Evolutionary conservation across 1,140 invertebrate genomes (phyloP).

Genomic region (Drosophila triauraria): DNA sequence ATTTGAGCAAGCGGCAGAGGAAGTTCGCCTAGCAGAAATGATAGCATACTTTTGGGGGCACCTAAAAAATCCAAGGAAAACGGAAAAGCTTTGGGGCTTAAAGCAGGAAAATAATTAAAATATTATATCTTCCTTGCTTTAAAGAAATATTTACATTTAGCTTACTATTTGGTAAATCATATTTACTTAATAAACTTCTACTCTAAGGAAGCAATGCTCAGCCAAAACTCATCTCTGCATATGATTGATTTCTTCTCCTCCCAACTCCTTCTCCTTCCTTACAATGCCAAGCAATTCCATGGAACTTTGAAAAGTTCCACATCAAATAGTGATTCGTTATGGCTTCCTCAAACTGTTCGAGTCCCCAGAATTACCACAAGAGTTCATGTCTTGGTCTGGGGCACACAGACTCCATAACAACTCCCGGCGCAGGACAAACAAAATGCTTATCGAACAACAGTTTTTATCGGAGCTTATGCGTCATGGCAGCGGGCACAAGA

Average conservation of each 20-base stretch:
- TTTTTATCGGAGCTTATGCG: slow-evolving; percentile 79
- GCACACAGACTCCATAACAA: slow-evolving; percentile 54
- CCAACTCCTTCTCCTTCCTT: background rate
- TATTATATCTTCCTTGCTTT: too few species aligned
- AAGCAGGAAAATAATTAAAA: background rate
- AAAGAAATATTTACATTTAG: background rate
- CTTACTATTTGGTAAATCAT: background rate
- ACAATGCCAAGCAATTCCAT: slow-evolving; percentile 13
- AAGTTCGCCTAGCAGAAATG: slow-evolving; percentile 21
- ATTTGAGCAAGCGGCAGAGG: slow-evolving; percentile 16
- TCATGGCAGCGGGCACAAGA: slow-evolving; percentile 61
- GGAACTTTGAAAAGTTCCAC: slow-evolving; percentile 22
- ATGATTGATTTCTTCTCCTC: slow-evolving; percentile 7
- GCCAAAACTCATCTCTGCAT: background rate
- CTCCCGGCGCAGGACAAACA: slow-evolving; percentile 52
- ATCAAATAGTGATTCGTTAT: slow-evolving; percentile 32
- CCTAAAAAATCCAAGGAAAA: background rate
- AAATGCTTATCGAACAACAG: slow-evolving; percentile 76
- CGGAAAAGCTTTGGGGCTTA: too few species aligned
- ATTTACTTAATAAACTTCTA: background rate
- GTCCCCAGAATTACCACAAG: slow-evolving; percentile 17
- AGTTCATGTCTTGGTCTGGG: slow-evolving; percentile 35
- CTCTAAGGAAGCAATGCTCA: too few species aligned
- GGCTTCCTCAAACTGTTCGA: slow-evolving; percentile 22
- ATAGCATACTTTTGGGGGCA: slow-evolving; percentile 21